Evolutionary conservation across 1,140 invertebrate genomes (phyloP), one percentile per base, ranked within the genome.

Genomic region (Drosophila nannoptera): DNA sequence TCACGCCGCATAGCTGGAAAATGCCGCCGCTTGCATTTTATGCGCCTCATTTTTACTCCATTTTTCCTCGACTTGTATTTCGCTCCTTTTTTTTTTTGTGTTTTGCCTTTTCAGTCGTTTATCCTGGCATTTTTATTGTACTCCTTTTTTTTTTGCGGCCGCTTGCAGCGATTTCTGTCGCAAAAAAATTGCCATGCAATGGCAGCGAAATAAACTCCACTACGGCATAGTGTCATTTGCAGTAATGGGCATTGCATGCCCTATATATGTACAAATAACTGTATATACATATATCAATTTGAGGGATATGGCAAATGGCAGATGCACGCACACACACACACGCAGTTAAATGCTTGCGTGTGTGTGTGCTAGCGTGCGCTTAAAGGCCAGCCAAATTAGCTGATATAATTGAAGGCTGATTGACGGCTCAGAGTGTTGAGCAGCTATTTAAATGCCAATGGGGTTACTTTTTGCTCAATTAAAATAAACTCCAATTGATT

Each of bases 1-100:
- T 82, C 66, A 71, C 74, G 67, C 77, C 62, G 75, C 75, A 63
- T 69, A 38, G 67, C 66, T 72, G 78, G 52, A 43, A 83, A 83
- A 78, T 84, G 76, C 82, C 77, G 65, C 64, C 54, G 69, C 75
- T 80, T 78, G 80, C 80, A 82, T 83, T 83, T 82, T 75, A 73
- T 69, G 72, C 64, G 33, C 32, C 63, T 76, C 61, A 55, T 69
- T 69, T 58, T 63, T 73, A 62, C 75, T 73, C 43, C 12, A 55
- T 55, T 31, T 42, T 52, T 52, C 11, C 32, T 22, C 22, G 22
- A 43, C 40, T 43, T 43, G 7, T 43, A 6, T 43, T n/a, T n/a
- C 55, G 52, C 45, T 55, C 50, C 64, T 65, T 67, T 38, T 36
- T 67, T 52, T 69, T 56, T 64, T 35, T 52, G 35, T 11, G 42